These are phyloP conservation scores for Drosophila suboccidentalis DNA, from an alignment of 2,888 invertebrate species.

Conservation along the genomic window DNA sequence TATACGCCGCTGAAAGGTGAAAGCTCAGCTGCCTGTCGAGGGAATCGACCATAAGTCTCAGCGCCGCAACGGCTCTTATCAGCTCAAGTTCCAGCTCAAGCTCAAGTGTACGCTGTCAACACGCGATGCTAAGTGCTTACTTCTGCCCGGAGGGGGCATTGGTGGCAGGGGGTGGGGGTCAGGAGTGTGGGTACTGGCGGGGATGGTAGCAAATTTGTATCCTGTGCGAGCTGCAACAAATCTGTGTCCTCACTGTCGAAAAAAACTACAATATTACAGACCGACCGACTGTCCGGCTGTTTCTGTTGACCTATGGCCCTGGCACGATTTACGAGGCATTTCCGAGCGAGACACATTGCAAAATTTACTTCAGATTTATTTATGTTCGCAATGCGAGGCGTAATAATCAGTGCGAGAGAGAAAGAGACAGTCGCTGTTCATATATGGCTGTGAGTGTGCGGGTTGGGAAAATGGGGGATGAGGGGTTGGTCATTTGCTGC, in stretches of 20 bases:
- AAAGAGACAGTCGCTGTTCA: conserved; percentile 3
- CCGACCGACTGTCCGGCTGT: conserved; percentile 30
- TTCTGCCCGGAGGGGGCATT: conserved; percentile 32
- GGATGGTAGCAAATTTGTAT: conserved; percentile 80
- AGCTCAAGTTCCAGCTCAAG: conserved; percentile 62
- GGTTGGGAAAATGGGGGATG: neutral
- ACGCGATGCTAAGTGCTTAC: conserved; percentile 78
- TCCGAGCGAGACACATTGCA: conserved; percentile 83
- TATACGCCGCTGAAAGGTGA: conserved; percentile 65
- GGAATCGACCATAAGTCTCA: conserved; percentile 38
- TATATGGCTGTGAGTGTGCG: conserved; percentile 5
- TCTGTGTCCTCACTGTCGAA: conserved; percentile 66
- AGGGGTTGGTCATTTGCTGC: conserved; percentile 53
- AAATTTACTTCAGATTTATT: conserved; percentile 83
- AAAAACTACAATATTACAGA: conserved; percentile 67
- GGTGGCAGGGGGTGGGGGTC: neutral
- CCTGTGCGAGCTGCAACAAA: conserved; percentile 72
- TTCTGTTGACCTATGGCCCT: conserved; percentile 76
- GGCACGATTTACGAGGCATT: conserved; percentile 83
- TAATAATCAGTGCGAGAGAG: conserved; percentile 47
- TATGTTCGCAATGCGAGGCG: conserved; percentile 60
- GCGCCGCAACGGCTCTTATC: conserved; percentile 55
- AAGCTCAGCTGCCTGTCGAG: conserved; percentile 70
- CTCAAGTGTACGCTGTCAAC: conserved; percentile 71
- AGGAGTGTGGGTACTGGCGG: neutral